Evolutionary conservation across 2,113 vertebrate species (phyloP).

Genomic region (Odontesthes bonariensis): DNA sequence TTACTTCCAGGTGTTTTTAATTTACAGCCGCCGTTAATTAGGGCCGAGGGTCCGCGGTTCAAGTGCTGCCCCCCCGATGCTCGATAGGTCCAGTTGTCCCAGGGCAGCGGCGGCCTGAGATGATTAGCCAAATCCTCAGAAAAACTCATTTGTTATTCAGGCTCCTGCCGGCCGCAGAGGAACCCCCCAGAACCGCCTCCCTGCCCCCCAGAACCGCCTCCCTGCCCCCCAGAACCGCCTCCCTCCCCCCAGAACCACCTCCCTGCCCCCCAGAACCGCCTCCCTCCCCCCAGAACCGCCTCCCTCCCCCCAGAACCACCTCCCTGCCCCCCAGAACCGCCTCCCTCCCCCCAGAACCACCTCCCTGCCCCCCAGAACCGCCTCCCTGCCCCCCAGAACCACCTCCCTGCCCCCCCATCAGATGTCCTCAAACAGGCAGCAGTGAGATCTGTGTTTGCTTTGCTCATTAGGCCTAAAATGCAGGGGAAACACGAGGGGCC

Average conservation of each 20-base stretch:
- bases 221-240: constrained; percentile 68
- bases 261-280: constrained; percentile 60
- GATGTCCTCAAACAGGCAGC: constrained; percentile 60
- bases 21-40: constrained; percentile 92
- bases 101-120: constrained; percentile 63
- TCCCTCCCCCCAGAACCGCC: constrained; percentile 70
- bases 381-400: constrained; percentile 72
- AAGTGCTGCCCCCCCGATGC: constrained; percentile 66
- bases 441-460: constrained; percentile 69
- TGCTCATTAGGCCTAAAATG: constrained; percentile 66
- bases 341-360: too few relatives aligned
- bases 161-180: constrained; percentile 68
- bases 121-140: constrained; percentile 82
- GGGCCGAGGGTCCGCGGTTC: constrained; percentile 84
- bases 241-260: too few relatives aligned
- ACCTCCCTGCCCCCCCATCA: too few relatives aligned
- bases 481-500: constrained; percentile 63
- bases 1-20: constrained; percentile 97
- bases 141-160: constrained; percentile 84
- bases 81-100: constrained; percentile 81
- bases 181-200: constrained; percentile 69
- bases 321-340: constrained; percentile 53
- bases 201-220: constrained; percentile 70
- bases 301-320: too few relatives aligned
- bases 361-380: constrained; percentile 51